A percentile compares a stretch with the other conserved stretches of the same genome.
These are phyloP conservation scores for Phytoseiulus persimilis DNA, from an alignment of 2,888 invertebrate species.

Conservation along the genomic window DNA sequence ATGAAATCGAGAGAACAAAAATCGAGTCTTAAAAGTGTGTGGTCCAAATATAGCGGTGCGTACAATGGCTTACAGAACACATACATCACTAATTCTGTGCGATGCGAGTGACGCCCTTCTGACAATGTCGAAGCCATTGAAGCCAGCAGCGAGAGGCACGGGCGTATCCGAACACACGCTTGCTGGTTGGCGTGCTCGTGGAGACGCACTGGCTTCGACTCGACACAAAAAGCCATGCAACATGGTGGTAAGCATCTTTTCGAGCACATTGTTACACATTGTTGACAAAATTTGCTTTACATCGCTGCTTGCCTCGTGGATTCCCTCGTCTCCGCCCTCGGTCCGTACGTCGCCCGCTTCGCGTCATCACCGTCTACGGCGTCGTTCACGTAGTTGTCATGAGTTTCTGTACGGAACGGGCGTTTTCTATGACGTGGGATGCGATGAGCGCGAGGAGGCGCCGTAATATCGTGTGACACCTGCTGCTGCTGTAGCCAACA, in stretches of 20 bases:
- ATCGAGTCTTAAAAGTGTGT: background rate
- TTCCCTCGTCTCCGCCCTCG: background rate
- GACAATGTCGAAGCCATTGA: background rate
- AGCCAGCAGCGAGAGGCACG: conserved; percentile 5
- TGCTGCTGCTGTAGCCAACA: background rate
- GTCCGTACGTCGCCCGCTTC: background rate
- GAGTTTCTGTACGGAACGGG: background rate
- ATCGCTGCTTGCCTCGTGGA: background rate
- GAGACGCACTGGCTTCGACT: background rate
- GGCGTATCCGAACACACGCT: background rate
- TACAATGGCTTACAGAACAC: background rate
- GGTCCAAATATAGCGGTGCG: background rate
- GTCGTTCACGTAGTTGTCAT: background rate
- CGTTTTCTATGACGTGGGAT: background rate
- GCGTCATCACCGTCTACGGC: background rate
- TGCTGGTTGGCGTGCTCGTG: background rate
- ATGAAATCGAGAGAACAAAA: too few relatives aligned
- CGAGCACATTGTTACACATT: background rate
- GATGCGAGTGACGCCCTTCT: background rate
- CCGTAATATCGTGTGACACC: background rate
- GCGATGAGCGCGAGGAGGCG: background rate
- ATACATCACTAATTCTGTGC: background rate
- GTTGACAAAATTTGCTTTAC: conserved; percentile 5
- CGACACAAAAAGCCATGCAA: background rate
- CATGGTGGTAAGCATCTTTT: background rate